phyloP scores from a whole-genome alignment of 2,888 invertebrate genomes.

The Lasioglossum marginatum region DNA sequence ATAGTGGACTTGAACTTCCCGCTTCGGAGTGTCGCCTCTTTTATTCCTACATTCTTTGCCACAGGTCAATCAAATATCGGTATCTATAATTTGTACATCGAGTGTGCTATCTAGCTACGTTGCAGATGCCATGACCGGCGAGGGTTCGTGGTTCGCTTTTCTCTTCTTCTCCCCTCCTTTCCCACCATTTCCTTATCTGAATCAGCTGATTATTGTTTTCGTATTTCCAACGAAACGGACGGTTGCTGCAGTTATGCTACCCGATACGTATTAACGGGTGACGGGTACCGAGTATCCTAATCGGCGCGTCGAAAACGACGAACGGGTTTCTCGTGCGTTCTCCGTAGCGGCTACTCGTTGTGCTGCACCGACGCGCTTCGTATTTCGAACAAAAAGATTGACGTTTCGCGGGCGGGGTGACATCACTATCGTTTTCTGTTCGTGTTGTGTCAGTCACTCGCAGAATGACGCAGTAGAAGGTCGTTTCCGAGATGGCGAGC shows the following conservation, averaged over 20 bases:
- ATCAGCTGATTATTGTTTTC: conserved; percentile 83
- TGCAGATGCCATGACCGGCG: conserved; percentile 3
- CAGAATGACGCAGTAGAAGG: conserved; percentile 82
- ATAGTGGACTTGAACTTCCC: too few relatives aligned
- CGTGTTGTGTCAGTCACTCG: conserved; percentile 67
- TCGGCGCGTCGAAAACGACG: conserved; percentile 13
- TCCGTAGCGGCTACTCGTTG: neutral
- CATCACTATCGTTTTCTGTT: conserved; percentile 67
- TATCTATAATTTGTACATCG: too few relatives aligned
- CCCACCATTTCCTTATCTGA: conserved; percentile 64
- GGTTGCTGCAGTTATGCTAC: conserved; percentile 58
- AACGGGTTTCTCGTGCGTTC: conserved; percentile 1
- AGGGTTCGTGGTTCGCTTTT: conserved; percentile 46
- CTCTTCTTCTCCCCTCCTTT: conserved; percentile 54
- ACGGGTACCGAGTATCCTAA: conserved; percentile 15
- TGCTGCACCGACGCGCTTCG: conserved; percentile 29
- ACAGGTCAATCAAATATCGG: too few relatives aligned
- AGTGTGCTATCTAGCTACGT: conserved; percentile 42
- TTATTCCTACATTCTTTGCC: too few relatives aligned
- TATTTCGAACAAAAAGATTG: conserved; percentile 65
- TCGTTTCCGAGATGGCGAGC: conserved; percentile 72
- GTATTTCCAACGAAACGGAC: conserved; percentile 63
- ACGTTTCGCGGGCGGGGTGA: conserved; percentile 70
- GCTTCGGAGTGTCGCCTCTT: too few relatives aligned
- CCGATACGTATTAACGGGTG: conserved; percentile 47